Base-by-base conservation (phyloP, 2,797 vertebrate genomes). In the Rhynchonycteris naso region DNA sequence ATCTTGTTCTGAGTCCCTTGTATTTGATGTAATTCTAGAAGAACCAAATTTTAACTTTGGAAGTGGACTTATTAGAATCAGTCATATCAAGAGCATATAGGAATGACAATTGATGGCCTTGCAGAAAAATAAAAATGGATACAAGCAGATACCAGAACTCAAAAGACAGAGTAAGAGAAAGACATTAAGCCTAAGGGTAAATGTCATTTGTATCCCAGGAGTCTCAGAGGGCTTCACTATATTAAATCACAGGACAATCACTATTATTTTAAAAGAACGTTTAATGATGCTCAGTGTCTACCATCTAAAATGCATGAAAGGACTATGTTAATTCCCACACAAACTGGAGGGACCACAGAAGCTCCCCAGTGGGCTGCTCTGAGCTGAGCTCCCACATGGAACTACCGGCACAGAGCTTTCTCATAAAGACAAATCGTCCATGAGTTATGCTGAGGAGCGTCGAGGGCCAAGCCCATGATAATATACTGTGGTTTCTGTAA, bases 401-500 rank as follows among this genome's bases (percentile, higher is more conserved):
- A 38, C 7, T 88, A 14, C 66, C 15, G 10, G 4, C 30, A 71
- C n/a, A 76, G 47, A 61, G 38, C 5, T n/a, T 83, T 74, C 26
- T 5, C n/a, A 5, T 33, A 79, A 94, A 88, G 63, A 74, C 15
- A 9, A 76, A 6, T 5, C 19, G 61, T 50, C 52, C 30, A 14
- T 52, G 54, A 85, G 21, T 75, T 86, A 4, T 47, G 22, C 24
- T n/a, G 11, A 94, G 33, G 30, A 61, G 14, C 24, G 28, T 52
- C 19, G 0, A 66, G n/a, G 58, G n/a, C 47, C 38, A 47, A 85
- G 28, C 2, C 22, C 33, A 14, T 43, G 58, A 85, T 69, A 91
- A 61, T 66, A 91, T 33, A 52, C 22, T 75, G 24, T 72, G 30
- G 50, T 72, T 95, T 94, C 75, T 95, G 21, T 72, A 93, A 91